Base-by-base conservation (phyloP, 2,888 invertebrate species). In the Drosophila limbata region DNA sequence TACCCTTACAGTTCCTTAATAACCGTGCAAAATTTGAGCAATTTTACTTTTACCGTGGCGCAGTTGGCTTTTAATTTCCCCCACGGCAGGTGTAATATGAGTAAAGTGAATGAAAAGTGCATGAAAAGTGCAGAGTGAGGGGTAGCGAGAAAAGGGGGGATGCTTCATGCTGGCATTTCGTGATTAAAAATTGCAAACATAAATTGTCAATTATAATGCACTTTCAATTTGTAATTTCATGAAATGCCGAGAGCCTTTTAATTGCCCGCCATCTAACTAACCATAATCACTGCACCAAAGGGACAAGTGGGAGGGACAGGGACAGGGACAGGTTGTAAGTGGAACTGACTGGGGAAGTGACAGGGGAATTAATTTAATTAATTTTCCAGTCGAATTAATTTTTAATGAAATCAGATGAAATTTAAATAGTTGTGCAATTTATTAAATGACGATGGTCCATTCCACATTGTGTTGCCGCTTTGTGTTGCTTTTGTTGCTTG, bases 1-100 rank as follows among this genome's bases (percentile, higher is more conserved):
- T 42, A 63, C 62, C 69, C 69, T 61, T 47, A 45, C 37, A 50
- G 44, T 65, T 48, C 44, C 76, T 47, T 69, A 75, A 79, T 61
- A 79, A 79, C 80, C 72, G 51, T 65, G 68, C 67, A 63, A 64
- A 68, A 63, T 67, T 64, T 40, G 37, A 64, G 67, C 45, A 70
- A 68, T 70, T 75, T 65, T 75, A 51, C 61, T 75, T 75, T 74
- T 50, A 72, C 56, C 47, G 28, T 40, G 31, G 47, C 61, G 35
- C 51, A 66, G 65, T 53, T 77, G 67, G 35, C 81, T 72, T 67
- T 77, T 80, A 79, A 88, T 88, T 85, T 83, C 70, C 68, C 70
- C 69, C 33, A 50, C 77, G 72, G 76, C 79, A 70, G 68, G 61
- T 69, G 57, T 69, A 64, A 67, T 66, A n/a, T 5, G 5, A 13